Percentiles rank a stretch among this genome's conserved stretches.
Evolutionary conservation across 2,797 vertebrate genomes (phyloP).

Genomic region (Sebastes diaconus): DNA sequence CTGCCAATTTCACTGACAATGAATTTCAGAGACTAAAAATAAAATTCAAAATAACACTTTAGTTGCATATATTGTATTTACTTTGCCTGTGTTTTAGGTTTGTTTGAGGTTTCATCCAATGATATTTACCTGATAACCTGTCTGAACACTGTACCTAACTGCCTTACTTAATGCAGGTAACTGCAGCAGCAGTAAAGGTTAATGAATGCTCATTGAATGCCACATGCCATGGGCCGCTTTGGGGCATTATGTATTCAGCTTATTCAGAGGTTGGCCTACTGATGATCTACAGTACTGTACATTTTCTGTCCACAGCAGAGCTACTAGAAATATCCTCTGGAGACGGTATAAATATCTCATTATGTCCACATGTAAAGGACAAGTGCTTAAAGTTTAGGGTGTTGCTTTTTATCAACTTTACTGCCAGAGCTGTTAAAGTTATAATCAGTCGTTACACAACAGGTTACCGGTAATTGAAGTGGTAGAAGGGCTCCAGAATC

Average conservation of each 20-base stretch:
- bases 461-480: slow-evolving; percentile 26
- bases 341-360: slow-evolving; percentile 70
- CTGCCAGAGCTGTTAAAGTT: slow-evolving; percentile 8
- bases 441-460: slow-evolving; percentile 5
- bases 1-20: slow-evolving; percentile 37
- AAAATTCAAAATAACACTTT: background rate
- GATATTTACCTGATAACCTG: slow-evolving; percentile 41
- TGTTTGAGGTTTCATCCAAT: slow-evolving; percentile 9
- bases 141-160: slow-evolving; percentile 32
- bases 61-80: background rate
- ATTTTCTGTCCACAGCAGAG: slow-evolving; percentile 47
- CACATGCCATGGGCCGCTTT: slow-evolving; percentile 63
- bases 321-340: slow-evolving; percentile 44
- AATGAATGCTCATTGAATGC: slow-evolving; percentile 80
- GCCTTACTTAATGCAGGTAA: slow-evolving; percentile 60
- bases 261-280: slow-evolving; percentile 53
- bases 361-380: slow-evolving; percentile 55
- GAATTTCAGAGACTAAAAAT: slow-evolving; percentile 1
- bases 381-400: slow-evolving; percentile 40
- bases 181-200: slow-evolving; percentile 72
- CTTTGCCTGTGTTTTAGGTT: slow-evolving; percentile 13
- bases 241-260: slow-evolving; percentile 70
- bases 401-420: slow-evolving; percentile 18
- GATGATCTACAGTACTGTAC: slow-evolving; percentile 59
- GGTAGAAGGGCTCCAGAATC: background rate